A percentile compares a stretch with the other conserved stretches of the same genome.
Evolutionary conservation across 2,888 invertebrate species (phyloP).

Genomic region (Drosophila nr. perissopoda): DNA sequence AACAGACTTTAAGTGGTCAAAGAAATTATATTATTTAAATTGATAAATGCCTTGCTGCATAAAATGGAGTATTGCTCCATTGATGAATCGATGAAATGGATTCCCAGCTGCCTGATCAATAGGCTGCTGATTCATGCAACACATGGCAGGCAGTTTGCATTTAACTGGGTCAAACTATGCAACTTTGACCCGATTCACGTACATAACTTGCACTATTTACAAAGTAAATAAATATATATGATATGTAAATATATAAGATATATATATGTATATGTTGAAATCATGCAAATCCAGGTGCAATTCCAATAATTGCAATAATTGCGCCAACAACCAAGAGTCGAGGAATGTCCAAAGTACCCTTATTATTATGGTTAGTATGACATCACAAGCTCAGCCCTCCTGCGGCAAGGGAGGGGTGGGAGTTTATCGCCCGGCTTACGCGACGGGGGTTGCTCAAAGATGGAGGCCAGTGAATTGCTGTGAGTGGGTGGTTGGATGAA

Average conservation of each 20-base stretch:
- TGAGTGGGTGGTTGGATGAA: conserved; percentile 16
- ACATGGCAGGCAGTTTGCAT: conserved; percentile 39
- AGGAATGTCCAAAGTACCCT: conserved; percentile 67
- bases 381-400: conserved; percentile 64
- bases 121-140: conserved; percentile 56
- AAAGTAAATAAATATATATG: background rate
- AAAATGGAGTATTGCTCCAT: background rate
- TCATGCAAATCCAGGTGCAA: conserved; percentile 13
- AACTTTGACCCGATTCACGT: conserved; percentile 72
- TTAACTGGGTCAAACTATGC: conserved; percentile 72
- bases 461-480: conserved; percentile 24
- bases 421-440: conserved; percentile 48
- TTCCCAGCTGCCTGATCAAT: conserved; percentile 21
- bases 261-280: conserved; percentile 16
- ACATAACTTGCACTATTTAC: background rate
- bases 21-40: background rate
- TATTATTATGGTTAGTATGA: conserved; percentile 65
- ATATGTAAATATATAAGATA: background rate
- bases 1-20: background rate
- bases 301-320: conserved; percentile 31
- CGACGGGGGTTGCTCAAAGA: conserved; percentile 49
- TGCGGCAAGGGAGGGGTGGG: conserved; percentile 1
- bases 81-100: conserved; percentile 3
- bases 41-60: background rate
- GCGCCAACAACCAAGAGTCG: conserved; percentile 37